These are phyloP conservation scores for Hydrolagus colliei DNA, from an alignment of 2,797 vertebrate species.

Conservation along the genomic window DNA sequence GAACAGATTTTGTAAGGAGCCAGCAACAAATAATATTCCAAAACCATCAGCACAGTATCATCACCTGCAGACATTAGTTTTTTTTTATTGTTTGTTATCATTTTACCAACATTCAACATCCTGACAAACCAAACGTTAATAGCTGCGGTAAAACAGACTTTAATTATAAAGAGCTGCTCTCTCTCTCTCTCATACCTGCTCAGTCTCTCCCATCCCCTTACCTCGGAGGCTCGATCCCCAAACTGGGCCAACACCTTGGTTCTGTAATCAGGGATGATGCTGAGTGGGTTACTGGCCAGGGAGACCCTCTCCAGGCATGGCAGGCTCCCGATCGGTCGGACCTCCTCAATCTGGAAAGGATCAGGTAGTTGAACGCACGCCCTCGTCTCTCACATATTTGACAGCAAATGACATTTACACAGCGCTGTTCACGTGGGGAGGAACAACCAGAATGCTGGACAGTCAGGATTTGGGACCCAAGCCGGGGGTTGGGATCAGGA, in stretches of 20 bases:
- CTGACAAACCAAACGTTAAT: neutral
- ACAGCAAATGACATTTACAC: neutral
- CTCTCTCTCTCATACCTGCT: neutral
- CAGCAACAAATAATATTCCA: too few species aligned
- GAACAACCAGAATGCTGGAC: neutral
- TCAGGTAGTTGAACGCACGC: slow-evolving; percentile 22
- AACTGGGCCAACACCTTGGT: slow-evolving; percentile 93
- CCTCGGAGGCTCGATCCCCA: slow-evolving; percentile 89
- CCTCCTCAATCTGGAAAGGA: slow-evolving; percentile 78
- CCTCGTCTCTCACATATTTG: neutral
- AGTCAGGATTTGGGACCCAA: neutral
- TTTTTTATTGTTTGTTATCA: neutral
- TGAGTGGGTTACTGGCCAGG: slow-evolving; percentile 76
- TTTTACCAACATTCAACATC: neutral
- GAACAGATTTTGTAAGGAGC: too few species aligned
- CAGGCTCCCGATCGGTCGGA: slow-evolving; percentile 73
- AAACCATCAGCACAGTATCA: neutral
- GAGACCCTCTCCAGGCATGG: slow-evolving; percentile 84
- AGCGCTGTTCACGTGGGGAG: neutral
- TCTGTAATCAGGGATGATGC: slow-evolving; percentile 92
- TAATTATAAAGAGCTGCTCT: neutral
- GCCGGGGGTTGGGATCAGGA: too few species aligned
- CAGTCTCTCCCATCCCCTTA: slow-evolving; percentile 43
- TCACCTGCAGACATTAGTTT: neutral
- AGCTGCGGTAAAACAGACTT: neutral